Conservation (phyloP, 2,888 invertebrate genomes). For the Drosophila limbata region DNA sequence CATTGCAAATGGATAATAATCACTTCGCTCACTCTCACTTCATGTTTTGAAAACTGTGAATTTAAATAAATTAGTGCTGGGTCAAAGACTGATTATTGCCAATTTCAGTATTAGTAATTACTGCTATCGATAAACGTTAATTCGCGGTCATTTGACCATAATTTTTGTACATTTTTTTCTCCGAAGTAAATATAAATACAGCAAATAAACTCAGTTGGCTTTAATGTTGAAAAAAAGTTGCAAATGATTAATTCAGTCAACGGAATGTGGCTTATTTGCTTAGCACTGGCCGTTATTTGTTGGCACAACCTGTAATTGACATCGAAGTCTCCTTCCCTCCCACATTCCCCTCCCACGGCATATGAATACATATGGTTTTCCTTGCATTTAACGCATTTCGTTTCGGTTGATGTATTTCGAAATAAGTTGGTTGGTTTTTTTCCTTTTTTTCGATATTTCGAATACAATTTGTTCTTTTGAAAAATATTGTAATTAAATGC, state of each 20-base stretch:
- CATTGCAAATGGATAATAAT: not conserved
- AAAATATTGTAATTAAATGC: slow-evolving; percentile 4
- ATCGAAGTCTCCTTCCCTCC: not conserved
- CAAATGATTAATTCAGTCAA: not conserved
- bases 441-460: not conserved
- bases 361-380: not conserved
- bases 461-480: slow-evolving; percentile 2
- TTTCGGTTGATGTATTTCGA: not conserved
- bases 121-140: too few relatives aligned
- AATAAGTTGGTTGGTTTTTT: not conserved
- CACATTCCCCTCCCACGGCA: not conserved
- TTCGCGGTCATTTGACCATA: too few relatives aligned
- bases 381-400: not conserved
- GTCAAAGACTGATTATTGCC: too few relatives aligned
- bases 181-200: too few relatives aligned
- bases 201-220: not conserved
- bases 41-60: too few relatives aligned
- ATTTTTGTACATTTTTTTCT: too few relatives aligned
- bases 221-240: not conserved
- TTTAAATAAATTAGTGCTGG: too few relatives aligned
- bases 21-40: too few relatives aligned
- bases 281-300: slow-evolving; percentile 3
- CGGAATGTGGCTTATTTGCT: slow-evolving; percentile 2
- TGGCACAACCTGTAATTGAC: slow-evolving; percentile 10
- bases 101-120: not conserved